Percentiles rank a stretch among this genome's conserved stretches.
Conservation (phyloP, 2,797 vertebrate species). For the Orestias chungarensis region DNA sequence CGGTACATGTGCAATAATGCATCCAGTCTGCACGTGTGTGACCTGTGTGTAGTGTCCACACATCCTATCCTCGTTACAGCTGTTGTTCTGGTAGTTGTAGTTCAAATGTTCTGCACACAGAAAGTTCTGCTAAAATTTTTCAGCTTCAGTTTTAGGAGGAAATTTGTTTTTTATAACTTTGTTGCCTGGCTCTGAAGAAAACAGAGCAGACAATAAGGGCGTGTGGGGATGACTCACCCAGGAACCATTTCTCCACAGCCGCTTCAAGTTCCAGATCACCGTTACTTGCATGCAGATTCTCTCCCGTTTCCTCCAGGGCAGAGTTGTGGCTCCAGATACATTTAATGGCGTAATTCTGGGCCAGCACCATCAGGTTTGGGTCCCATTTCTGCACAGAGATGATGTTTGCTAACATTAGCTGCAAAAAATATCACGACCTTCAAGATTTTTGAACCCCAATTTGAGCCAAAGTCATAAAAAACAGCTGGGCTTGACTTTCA, state of each 20-base stretch:
- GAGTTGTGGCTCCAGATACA: slow-evolving; percentile 79
- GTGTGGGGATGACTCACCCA: slow-evolving; percentile 49
- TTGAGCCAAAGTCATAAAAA: not conserved
- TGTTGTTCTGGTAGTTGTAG: slow-evolving; percentile 70
- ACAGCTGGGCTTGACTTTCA: too few species aligned
- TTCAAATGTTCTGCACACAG: slow-evolving; percentile 38
- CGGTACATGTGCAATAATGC: not conserved
- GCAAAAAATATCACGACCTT: not conserved
- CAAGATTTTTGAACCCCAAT: not conserved
- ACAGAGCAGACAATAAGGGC: not conserved
- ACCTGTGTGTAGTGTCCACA: slow-evolving; percentile 85
- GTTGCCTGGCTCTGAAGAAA: not conserved
- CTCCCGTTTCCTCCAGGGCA: slow-evolving; percentile 58
- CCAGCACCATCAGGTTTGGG: slow-evolving; percentile 51
- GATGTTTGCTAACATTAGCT: not conserved
- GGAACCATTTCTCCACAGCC: slow-evolving; percentile 73
- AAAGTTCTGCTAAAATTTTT: not conserved
- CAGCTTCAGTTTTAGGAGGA: not conserved
- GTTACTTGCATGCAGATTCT: slow-evolving; percentile 69
- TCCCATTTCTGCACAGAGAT: slow-evolving; percentile 73
- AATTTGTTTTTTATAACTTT: not conserved
- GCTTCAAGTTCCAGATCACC: slow-evolving; percentile 40
- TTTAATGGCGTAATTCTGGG: slow-evolving; percentile 63
- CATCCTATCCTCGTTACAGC: slow-evolving; percentile 69
- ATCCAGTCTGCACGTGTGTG: slow-evolving; percentile 13